phyloP scores from a whole-genome alignment of 2,888 invertebrate genomes.

The Agriopis aurantiaria region DNA sequence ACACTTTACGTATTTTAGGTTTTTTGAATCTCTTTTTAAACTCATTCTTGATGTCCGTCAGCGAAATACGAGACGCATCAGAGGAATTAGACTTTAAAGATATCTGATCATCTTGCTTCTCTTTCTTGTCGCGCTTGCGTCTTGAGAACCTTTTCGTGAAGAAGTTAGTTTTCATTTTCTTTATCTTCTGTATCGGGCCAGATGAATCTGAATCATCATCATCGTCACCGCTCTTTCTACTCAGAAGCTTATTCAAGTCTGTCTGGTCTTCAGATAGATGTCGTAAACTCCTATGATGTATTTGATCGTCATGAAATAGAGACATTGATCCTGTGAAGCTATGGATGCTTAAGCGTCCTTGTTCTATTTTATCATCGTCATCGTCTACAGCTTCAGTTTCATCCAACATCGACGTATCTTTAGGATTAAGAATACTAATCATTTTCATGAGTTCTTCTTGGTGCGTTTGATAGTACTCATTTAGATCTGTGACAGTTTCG shows the following conservation, averaged over 20 bases:
- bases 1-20: constrained; percentile 69
- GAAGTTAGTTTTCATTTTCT: constrained; percentile 87
- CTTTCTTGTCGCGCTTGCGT: constrained; percentile 80
- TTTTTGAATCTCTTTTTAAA: constrained; percentile 79
- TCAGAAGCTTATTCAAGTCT: constrained; percentile 78
- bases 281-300: constrained; percentile 70
- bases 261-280: constrained; percentile 78
- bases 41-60: constrained; percentile 75
- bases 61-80: constrained; percentile 78
- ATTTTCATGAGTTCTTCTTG: constrained; percentile 76
- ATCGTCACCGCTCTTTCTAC: constrained; percentile 78
- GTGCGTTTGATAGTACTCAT: constrained; percentile 74
- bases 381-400: constrained; percentile 73
- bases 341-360: constrained; percentile 66
- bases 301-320: constrained; percentile 74
- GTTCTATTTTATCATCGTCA: constrained; percentile 70
- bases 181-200: constrained; percentile 84
- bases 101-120: constrained; percentile 75
- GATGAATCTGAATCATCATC: constrained; percentile 75
- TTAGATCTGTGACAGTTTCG: constrained; percentile 73
- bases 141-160: constrained; percentile 88
- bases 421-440: constrained; percentile 73
- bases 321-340: constrained; percentile 71
- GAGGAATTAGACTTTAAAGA: constrained; percentile 84
- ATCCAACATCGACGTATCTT: constrained; percentile 70